Base-by-base conservation (phyloP, 2,113 vertebrate species). In the Choloepus hoffmanni region DNA sequence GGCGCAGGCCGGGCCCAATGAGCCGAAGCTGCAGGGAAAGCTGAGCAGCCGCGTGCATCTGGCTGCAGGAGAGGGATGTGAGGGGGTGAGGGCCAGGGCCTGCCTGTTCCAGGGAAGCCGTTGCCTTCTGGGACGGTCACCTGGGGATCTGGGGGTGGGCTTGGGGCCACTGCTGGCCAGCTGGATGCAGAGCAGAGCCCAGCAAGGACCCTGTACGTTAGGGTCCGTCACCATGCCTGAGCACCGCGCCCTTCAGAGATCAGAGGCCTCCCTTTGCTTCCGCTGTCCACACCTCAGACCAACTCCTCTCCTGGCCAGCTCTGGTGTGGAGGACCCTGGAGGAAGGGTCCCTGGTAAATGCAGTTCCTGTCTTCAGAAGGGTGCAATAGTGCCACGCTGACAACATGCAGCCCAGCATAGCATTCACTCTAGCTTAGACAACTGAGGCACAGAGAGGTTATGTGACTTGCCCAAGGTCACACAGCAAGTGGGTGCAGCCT, bases 241-340 rank as follows among this genome's bases (percentile, higher is more conserved):
- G 24, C 50, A 73, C 53, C 19, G 8, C 10, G 14, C 50, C n/a
- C 26, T 45, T 53, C 67, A 2, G 19, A 6, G 12, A 40, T 73
- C 82, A 28, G 12, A n/a, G 43, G n/a, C 55, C 16, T 82, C 23
- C 13, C 9, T 58, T 81, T 7, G 23, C 5, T 28, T 48, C 16
- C 3, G 6, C 14, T 53, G 53, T 40, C 16, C 26, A 24, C 30
- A 13, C 0, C 26, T 4, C 33, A 5, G 21, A 2, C 0, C 0
- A 63, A 33, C 33, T 28, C 7, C 11, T n/a, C 12, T 81, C 55
- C 23, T 13, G 60, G 79, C 24, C 16, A 53, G 23, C 40, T 43
- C 33, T 1, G 9, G 12, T 53, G 33, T 48, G 65, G 2, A 7
- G 26, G 24, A n/a, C 40, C 40, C n/a, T 1, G 33, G 36, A 10